These are phyloP conservation scores for Gallinago undulata DNA, from an alignment of 2,113 vertebrate species.

Conservation along the genomic window DNA sequence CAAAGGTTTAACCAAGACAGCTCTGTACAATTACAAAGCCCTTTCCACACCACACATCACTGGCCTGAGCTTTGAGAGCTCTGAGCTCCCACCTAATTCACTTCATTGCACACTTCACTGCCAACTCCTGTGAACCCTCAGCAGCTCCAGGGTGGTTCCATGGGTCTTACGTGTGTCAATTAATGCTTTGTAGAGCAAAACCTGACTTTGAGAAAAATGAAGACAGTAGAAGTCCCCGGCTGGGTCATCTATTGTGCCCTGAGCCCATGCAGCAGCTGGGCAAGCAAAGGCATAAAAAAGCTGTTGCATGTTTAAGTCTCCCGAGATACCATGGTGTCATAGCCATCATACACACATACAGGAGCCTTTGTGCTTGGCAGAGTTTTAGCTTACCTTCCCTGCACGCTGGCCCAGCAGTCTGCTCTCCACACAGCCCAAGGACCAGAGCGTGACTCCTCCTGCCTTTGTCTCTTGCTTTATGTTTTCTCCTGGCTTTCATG, in stretches of 20 bases:
- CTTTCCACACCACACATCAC: neutral
- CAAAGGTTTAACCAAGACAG: neutral
- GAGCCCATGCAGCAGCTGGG: neutral
- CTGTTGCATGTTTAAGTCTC: neutral
- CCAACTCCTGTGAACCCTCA: neutral
- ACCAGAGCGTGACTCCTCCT: rapidly evolving
- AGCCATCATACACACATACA: too few relatives aligned
- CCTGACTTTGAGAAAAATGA: neutral
- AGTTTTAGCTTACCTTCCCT: neutral
- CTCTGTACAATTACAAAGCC: neutral
- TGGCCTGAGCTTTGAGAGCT: rapidly evolving
- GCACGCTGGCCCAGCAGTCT: rapidly evolving
- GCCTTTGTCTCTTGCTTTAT: neutral
- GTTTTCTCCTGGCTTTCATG: neutral
- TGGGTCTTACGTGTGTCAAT: rapidly evolving
- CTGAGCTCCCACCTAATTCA: neutral
- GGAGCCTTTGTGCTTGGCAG: neutral
- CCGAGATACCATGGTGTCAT: neutral
- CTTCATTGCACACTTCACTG: neutral
- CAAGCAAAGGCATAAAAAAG: neutral
- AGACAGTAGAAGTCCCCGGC: neutral
- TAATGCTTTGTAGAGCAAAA: neutral
- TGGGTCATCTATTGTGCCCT: neutral
- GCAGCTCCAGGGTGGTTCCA: neutral
- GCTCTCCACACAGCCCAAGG: rapidly evolving